These are phyloP conservation scores for Melanotaenia nigrans DNA, from an alignment of 2,797 vertebrate genomes.

Conservation along the genomic window DNA sequence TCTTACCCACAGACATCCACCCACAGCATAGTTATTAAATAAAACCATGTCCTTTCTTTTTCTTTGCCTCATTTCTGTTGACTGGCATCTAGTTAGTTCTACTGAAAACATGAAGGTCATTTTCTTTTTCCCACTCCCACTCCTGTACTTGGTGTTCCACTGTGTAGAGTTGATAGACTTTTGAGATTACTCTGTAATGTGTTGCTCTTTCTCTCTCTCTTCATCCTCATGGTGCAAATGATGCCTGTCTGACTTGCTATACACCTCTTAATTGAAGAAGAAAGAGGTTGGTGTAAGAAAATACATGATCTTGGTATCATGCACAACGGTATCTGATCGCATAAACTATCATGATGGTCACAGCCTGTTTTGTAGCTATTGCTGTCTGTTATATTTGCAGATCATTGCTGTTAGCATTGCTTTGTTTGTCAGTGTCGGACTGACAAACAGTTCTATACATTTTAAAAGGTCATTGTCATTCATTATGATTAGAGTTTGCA, in stretches of 20 bases:
- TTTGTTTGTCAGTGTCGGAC: conserved; percentile 18
- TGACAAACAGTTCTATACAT: conserved; percentile 24
- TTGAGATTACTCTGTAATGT: conserved; percentile 81
- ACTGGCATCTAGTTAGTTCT: conserved; percentile 7
- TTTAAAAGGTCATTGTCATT: conserved; percentile 7
- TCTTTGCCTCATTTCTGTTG: conserved; percentile 1
- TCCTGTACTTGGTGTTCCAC: conserved; percentile 34
- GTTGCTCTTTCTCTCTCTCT: conserved; percentile 76
- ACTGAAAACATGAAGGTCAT: conserved; percentile 21
- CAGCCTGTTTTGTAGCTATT: conserved; percentile 16
- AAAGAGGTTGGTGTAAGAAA: conserved; percentile 90
- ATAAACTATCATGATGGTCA: conserved; percentile 6
- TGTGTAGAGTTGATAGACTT: conserved; percentile 36
- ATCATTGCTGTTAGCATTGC: conserved; percentile 8
- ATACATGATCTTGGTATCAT: conserved; percentile 33
- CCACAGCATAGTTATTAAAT: conserved; percentile 39
- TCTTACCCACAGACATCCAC: conserved; percentile 20
- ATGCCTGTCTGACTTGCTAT: conserved; percentile 86
- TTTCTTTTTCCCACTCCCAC: conserved; percentile 24
- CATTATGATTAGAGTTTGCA: not conserved
- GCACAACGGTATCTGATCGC: conserved; percentile 22
- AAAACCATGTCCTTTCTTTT: not conserved
- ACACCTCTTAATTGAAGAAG: conserved; percentile 90
- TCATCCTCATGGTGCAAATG: conserved; percentile 80
- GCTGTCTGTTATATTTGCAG: conserved; percentile 13